Evolutionary conservation across 2,797 vertebrate species (phyloP), one percentile per base, ranked within the genome.

Genomic region (Poliocrania exsul): DNA sequence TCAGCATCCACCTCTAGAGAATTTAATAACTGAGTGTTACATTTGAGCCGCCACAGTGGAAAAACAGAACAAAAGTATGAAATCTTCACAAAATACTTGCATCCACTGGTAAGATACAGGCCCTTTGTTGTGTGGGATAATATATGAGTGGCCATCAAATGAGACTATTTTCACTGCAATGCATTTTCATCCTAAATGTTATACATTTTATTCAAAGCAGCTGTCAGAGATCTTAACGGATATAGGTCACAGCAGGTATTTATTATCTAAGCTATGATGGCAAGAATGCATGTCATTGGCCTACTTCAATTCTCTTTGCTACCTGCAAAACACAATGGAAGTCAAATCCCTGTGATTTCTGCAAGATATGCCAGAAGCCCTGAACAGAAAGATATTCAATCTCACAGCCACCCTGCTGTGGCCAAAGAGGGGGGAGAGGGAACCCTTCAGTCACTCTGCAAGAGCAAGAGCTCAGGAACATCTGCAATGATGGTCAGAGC

Each of bases 231-330:
- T 42, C 60, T 56, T 81, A 69, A 60, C 3, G 2, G 46, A 89
- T 65, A 40, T 17, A 93, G 71, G 81, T 33, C 78, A 87, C 5
- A 82, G 75, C 56, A 82, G 58, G 49, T 24, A 57, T 24, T 78
- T 70, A 53, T 35, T 82, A 81, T 33, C 85, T 88, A 40, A 82
- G 72, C 51, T 85, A 65, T 2, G 2, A 71, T 0, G 81, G 38
- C 62, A 95, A 13, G 58, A 58, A 84, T 54, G 66, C 70, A 50
- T 88, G 70, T 86, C 70, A 90, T 86, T 91, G 79, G 47, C 73
- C 90, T 86, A 92, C 51, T 90, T 92, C 51, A 61, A 10, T 72
- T 86, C 66, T 88, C 46, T 78, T 75, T 51, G 35, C 82, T 86
- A 51, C 77, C 71, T 88, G 82, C 65, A 88, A 85, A 92, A 29